Evolutionary conservation across 2,888 invertebrate species (phyloP).

Genomic region (Keiferia lycopersicella): DNA sequence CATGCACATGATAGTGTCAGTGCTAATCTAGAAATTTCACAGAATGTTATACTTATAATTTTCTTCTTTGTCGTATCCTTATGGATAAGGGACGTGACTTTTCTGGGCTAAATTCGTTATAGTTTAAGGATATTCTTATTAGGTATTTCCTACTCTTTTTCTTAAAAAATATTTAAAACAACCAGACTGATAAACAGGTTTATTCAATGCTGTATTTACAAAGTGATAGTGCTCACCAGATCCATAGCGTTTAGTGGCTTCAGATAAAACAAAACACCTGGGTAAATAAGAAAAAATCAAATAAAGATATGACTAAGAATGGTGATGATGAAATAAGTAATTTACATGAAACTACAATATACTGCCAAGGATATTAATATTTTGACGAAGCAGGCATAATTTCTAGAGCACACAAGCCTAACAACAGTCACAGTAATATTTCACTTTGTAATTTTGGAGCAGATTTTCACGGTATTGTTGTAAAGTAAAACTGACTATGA

Average conservation of each 20-base stretch:
- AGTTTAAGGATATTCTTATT: no score
- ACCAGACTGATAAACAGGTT: background rate
- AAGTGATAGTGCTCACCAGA: constrained; percentile 4
- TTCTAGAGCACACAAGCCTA: background rate
- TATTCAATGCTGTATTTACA: background rate
- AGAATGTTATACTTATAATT: no score
- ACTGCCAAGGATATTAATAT: background rate
- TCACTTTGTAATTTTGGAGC: background rate
- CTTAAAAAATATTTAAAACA: background rate
- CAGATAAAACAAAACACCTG: constrained; percentile 13
- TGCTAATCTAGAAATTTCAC: no score
- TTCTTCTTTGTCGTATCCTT: no score
- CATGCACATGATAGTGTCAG: no score
- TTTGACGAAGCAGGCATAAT: background rate
- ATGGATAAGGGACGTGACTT: no score
- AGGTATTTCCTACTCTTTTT: no score
- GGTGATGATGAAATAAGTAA: background rate
- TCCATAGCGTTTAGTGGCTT: background rate
- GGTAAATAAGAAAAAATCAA: constrained; percentile 14
- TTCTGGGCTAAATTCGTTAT: no score
- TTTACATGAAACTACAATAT: no score
- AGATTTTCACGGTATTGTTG: background rate
- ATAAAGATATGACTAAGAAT: constrained; percentile 10
- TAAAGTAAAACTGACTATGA: background rate
- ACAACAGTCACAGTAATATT: background rate